A percentile compares a stretch with the other conserved stretches of the same genome.
These are phyloP conservation scores for Spondyliosoma cantharus DNA, from an alignment of 2,797 vertebrate genomes.

Conservation along the genomic window DNA sequence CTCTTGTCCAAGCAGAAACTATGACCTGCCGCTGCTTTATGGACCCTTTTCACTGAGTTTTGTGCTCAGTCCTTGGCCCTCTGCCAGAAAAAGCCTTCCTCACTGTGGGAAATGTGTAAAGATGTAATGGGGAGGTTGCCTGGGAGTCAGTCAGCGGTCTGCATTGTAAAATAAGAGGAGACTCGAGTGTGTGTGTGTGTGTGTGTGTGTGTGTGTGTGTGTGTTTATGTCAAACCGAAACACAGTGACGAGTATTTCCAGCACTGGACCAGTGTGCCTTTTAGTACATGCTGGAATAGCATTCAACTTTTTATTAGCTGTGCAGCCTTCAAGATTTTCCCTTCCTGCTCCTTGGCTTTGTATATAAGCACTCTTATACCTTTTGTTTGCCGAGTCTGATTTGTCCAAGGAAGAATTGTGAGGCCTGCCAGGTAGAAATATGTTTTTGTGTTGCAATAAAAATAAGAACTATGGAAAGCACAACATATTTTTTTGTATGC, in stretches of 20 bases:
- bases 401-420: constrained; percentile 21
- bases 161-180: constrained; percentile 54
- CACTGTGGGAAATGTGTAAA: constrained; percentile 73
- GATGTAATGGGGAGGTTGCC: constrained; percentile 75
- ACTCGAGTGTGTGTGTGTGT: constrained; percentile 11
- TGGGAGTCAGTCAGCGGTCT: constrained; percentile 64
- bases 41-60: constrained; percentile 47
- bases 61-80: constrained; percentile 52
- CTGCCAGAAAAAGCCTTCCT: constrained; percentile 66
- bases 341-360: constrained; percentile 35
- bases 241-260: constrained; percentile 54
- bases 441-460: constrained; percentile 34
- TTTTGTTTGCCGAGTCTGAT: constrained; percentile 50
- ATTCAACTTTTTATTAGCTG: constrained; percentile 56
- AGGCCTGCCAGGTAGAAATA: constrained; percentile 30
- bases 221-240: constrained; percentile 32
- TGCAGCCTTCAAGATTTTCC: constrained; percentile 34
- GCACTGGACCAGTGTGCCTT: constrained; percentile 43
- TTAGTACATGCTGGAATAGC: constrained; percentile 47
- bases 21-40: constrained; percentile 52
- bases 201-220: constrained; percentile 27
- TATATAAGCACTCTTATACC: constrained; percentile 41
- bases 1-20: constrained; percentile 45
- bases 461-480: constrained; percentile 49
- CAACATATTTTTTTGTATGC: constrained; percentile 28